Evolutionary conservation across 2,113 vertebrate genomes (phyloP), one percentile per base, ranked within the genome.

Genomic region (Echinops telfairi): DNA sequence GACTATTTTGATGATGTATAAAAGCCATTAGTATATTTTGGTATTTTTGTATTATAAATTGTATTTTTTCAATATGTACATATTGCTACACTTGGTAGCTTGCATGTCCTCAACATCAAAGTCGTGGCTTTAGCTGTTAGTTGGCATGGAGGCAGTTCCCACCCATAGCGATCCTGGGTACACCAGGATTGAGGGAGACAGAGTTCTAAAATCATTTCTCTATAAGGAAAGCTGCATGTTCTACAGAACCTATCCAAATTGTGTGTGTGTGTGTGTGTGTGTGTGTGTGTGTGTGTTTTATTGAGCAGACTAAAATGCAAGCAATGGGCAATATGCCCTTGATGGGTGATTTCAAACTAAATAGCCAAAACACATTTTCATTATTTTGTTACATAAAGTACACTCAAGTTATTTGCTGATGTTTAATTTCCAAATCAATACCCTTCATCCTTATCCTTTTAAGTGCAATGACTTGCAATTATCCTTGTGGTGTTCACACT

Each of bases 361-460:
- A 91, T 92, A 71, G 82, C 27, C 68, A 94, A 92, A 94, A 77
- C 14, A 25, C 40, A 92, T 93, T 95, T 94, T 83, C 33, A 93
- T 95, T 43, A 93, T 95, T 95, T 94, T 91, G 79, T 88, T 92
- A 92, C 80, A 95, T 83, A 81, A 95, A 94, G 38, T 85, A 89
- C 47, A 82, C 25, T 93, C 53, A 85, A 93, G 31, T 75, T 95
- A 92, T 91, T 89, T 91, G 84, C 93, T 95, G 70, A 82, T 95
- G 70, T 81, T 96, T 92, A 92, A 95, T 93, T 97, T 95, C 90
- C 77, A 71, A 94, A 95, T 95, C 82, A 90, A 96, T 95, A 95
- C 19, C 2, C 58, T 83, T 47, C 47, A 94, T 94, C 92, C 66
- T 93, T 78, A 62, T 64, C 68, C 31, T 96, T 92, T 94, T 88